Evolutionary conservation across 23 tunicate genomes (phyloP), one percentile per base, ranked within the genome.

Genomic region (Ascidia mentula): DNA sequence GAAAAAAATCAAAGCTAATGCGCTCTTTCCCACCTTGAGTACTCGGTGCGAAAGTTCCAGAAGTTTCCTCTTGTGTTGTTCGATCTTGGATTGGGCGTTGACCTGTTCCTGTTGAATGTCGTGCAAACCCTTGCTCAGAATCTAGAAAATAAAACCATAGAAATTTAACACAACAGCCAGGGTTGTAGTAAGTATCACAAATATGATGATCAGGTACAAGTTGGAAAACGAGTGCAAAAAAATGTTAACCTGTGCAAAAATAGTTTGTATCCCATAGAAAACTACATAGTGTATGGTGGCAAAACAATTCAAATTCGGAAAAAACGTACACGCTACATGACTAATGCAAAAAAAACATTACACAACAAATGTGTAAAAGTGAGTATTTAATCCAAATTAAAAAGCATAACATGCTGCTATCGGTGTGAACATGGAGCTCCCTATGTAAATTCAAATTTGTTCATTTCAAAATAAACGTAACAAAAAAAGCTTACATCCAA

Each of bases 1-100:
- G n/a, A n/a, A n/a, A n/a, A n/a, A n/a, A n/a, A n/a, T n/a, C n/a
- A n/a, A n/a, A n/a, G n/a, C n/a, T n/a, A n/a, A n/a, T n/a, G n/a
- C n/a, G n/a, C 7, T 53, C 12, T 5, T 6, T 9, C 60, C 0
- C 32, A 92, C 98, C 92, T 90, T 75, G 45, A 95, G 40, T 6
- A 87, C 80, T 53, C 96, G 77, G 73, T 95, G 99, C 7, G 99
- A 95, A 9, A 83, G 70, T 80, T 90, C 97, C 17, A 86, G 76
- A 46, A 87, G 53, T 40, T 95, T 95, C 28, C 99, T 73, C 60
- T 90, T 95, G 75, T 83, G 75, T 69, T 87, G 92, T 34, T 95
- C 96, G 36, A 90, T 86, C 42, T 82, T 90, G 22, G 99, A 86
- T 38, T 95, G 91, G 4, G 95, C 39, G 71, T 79, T 82, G 4